phyloP scores from a whole-genome alignment of 2,113 vertebrate species.

The Ardeotis arabs region DNA sequence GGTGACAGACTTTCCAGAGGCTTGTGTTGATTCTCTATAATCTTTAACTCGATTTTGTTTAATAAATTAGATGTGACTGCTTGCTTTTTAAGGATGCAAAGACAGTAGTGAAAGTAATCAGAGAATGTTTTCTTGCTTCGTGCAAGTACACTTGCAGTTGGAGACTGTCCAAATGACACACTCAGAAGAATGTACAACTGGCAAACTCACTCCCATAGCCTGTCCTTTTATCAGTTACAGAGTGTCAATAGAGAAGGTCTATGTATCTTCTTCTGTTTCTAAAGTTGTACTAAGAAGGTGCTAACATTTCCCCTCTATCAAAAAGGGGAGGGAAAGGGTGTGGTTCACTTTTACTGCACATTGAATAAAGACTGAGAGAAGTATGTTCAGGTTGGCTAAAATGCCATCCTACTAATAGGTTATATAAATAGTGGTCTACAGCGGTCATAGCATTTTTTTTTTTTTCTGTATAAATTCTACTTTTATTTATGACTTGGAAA shows the following conservation, averaged over 20 bases:
- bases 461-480: not conserved
- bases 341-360: not conserved
- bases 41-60: not conserved
- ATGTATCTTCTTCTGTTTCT: not conserved
- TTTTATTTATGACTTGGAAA: conserved; percentile 14
- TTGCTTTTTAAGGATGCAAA: not conserved
- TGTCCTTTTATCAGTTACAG: not conserved
- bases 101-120: not conserved
- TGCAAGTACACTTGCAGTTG: not conserved
- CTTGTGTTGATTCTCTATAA: not conserved
- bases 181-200: not conserved
- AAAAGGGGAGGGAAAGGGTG: not conserved
- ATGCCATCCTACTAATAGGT: not conserved
- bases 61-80: not conserved
- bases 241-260: not conserved
- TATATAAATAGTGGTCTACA: not conserved
- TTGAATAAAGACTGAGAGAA: not conserved
- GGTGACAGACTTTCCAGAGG: not conserved
- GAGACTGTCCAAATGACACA: not conserved
- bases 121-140: not conserved
- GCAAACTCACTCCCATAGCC: not conserved
- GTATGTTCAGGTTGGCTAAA: not conserved
- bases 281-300: not conserved
- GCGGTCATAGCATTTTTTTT: not conserved
- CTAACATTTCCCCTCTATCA: not conserved